phyloP scores from a whole-genome alignment of 2,888 invertebrate species.

The Eupithecia centaureata region DNA sequence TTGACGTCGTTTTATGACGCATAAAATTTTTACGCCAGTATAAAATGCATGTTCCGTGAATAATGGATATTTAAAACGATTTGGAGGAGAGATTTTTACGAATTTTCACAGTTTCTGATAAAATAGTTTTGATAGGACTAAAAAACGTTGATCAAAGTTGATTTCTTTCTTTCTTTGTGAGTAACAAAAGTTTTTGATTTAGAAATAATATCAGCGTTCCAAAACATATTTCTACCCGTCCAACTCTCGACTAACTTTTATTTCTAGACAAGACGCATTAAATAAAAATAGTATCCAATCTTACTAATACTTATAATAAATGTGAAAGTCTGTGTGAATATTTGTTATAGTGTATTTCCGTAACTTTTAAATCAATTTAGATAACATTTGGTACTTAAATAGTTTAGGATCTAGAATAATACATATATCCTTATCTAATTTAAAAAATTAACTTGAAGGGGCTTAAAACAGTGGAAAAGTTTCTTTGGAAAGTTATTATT shows the following conservation, averaged over 20 bases:
- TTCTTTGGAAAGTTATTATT: no score
- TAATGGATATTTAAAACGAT: slow-evolving; percentile 61
- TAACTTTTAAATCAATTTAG: no score
- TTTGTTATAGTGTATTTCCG: no score
- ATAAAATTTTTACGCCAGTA: slow-evolving; percentile 60
- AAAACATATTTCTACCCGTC: background rate
- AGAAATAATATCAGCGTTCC: background rate
- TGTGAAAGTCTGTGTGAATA: no score
- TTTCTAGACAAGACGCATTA: background rate
- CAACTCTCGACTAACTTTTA: background rate
- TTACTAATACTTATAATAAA: no score
- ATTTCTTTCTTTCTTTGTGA: background rate
- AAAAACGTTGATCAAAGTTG: background rate
- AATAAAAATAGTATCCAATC: no score
- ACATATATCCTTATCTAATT: no score
- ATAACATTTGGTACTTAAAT: no score
- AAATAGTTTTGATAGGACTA: background rate
- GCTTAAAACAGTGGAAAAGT: no score
- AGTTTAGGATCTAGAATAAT: no score
- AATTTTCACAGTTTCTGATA: slow-evolving; percentile 27
- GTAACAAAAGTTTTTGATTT: background rate
- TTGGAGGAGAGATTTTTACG: slow-evolving; percentile 35
- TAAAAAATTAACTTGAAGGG: no score
- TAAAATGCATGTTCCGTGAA: slow-evolving; percentile 62
- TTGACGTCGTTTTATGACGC: slow-evolving; percentile 57